Base-by-base conservation (phyloP, 2,113 vertebrate species). In the Vicugna pacos region DNA sequence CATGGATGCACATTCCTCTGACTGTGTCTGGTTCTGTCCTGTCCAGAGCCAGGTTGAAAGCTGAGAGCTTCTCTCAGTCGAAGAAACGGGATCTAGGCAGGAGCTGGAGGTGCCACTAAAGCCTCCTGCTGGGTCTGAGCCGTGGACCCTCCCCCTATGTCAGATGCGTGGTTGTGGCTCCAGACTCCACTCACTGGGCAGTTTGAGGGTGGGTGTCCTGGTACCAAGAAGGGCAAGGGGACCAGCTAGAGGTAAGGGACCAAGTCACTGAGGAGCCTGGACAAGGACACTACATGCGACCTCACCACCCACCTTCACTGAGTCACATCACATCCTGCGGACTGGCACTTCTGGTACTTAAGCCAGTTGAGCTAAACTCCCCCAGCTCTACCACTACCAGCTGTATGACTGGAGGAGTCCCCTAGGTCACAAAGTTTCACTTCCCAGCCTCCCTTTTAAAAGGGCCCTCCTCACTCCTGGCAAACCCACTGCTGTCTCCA, bases 291-390 rank as follows among this genome's bases (percentile, higher is more conserved):
- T 52, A 50, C 6, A 32, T 30, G 32, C 58, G 35, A 77, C 15
- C 2, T 17, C 56, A 91, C 13, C 69, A 11, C 20, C 8, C 19
- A 42, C 12, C 12, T 46, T 67, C n/a, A 60, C 22, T 35, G 22
- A 26, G 24, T 46, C 58, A 4, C 13, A 2, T 3, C 17, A 65
- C 50, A 77, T 20, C 62, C 20, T 0, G 0, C 10, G 24, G 19
- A 52, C 52, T 20, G 35, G 30, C n/a, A 42, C 20, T 9, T 48
- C 13, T 5, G 1, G 15, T 17, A 10, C 26, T 58, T 48, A 50
- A 42, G 16, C 48, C 35, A 13, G 48, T 60, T 50, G 30, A n/a
- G 7, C 38, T 46, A 15, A 52, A 46, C 28, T 56, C 19, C n/a
- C 10, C 28, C 14, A 15, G 2, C n/a, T 38, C 26, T 10, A 11